These are phyloP conservation scores for Chionodraco myersi DNA, from an alignment of 2,113 vertebrate genomes.

Conservation along the genomic window DNA sequence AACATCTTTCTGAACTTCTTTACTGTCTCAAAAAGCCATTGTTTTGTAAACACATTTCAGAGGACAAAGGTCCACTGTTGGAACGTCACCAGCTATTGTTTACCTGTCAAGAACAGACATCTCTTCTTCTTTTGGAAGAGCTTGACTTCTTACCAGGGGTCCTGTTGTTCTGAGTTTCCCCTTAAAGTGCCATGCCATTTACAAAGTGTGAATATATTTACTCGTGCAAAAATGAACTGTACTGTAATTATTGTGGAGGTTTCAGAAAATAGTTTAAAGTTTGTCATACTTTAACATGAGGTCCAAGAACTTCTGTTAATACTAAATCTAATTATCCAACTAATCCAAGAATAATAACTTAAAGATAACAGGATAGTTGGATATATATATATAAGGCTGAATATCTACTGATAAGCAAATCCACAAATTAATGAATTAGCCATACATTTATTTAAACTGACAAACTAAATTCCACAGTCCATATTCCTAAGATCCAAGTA, in stretches of 20 bases:
- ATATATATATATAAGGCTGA: too few species aligned
- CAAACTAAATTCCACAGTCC: too few species aligned
- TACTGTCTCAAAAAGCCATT: conserved; percentile 13
- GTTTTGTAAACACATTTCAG: conserved; percentile 42
- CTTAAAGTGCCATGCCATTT: neutral
- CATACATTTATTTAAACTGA: too few species aligned
- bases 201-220: conserved; percentile 5
- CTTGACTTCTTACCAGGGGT: conserved; percentile 33
- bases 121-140: neutral
- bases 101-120: conserved; percentile 36
- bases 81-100: conserved; percentile 56
- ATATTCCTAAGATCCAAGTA: too few species aligned
- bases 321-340: neutral
- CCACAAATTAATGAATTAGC: too few species aligned
- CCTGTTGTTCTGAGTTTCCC: conserved; percentile 3
- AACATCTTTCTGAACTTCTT: conserved; percentile 5
- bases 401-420: too few species aligned
- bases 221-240: neutral
- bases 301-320: neutral
- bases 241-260: neutral
- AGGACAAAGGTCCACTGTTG: conserved; percentile 39
- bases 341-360: neutral
- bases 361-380: too few species aligned
- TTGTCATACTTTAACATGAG: neutral
- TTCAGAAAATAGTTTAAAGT: neutral